Evolutionary conservation across 2,113 vertebrate genomes (phyloP).

Genomic region (Campylorhamphus procurvoides): DNA sequence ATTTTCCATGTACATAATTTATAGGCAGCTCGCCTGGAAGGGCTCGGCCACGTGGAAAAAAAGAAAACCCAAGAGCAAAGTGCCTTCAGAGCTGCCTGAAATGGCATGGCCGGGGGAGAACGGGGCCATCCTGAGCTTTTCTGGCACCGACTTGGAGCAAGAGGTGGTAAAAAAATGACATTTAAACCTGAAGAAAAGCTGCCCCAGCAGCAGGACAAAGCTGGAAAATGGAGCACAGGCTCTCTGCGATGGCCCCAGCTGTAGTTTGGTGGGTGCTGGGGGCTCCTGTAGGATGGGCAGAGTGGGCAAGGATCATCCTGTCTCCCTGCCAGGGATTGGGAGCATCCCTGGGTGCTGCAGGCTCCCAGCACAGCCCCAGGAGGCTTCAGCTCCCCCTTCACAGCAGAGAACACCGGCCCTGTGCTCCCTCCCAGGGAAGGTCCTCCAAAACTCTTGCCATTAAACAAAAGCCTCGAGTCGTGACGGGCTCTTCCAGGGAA

Average conservation of each 20-base stretch:
- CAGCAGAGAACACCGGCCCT: not conserved
- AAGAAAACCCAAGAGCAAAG: not conserved
- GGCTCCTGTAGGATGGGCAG: not conserved
- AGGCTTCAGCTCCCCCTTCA: not conserved
- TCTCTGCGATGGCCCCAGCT: not conserved
- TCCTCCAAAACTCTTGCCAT: not conserved
- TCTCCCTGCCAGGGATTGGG: not conserved
- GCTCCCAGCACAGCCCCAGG: not conserved
- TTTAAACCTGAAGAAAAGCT: not conserved
- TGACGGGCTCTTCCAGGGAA: not conserved
- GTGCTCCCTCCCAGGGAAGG: not conserved
- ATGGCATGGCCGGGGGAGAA: not conserved
- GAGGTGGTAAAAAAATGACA: not conserved
- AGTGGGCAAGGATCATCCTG: accelerated
- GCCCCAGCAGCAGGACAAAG: not conserved
- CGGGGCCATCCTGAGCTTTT: accelerated
- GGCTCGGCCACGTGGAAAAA: not conserved
- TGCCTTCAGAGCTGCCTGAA: not conserved
- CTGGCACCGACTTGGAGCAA: not conserved
- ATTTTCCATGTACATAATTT: slow-evolving; percentile 80
- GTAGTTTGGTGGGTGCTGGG: not conserved
- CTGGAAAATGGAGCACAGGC: not conserved
- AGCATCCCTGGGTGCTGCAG: not conserved
- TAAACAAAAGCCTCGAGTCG: accelerated
- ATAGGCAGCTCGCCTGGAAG: slow-evolving; percentile 48